These are phyloP conservation scores for Mallateleia sp. DNA, from an alignment of 2,888 invertebrate species.

Conservation along the genomic window DNA sequence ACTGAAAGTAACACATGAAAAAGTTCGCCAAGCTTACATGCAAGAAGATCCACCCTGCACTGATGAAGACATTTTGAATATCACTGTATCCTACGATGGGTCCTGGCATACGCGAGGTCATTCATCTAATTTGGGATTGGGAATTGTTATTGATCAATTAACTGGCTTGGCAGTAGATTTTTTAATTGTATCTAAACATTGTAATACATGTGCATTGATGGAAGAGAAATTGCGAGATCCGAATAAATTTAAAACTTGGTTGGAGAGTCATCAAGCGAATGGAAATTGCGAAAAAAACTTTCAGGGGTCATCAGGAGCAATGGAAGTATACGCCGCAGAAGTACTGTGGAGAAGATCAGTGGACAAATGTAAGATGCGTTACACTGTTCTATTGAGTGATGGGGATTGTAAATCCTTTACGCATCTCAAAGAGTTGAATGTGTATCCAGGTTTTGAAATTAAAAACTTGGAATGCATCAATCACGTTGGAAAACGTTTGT, in stretches of 20 bases:
- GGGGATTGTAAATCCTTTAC: not conserved
- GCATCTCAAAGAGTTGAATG: not conserved
- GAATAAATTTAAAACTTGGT: not conserved
- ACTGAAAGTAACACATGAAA: slow-evolving; percentile 23
- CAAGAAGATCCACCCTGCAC: slow-evolving; percentile 1
- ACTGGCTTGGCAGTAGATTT: not conserved
- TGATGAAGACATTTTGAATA: slow-evolving; percentile 7
- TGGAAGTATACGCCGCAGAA: not conserved
- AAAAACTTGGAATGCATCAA: not conserved
- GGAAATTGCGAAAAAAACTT: not conserved
- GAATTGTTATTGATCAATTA: slow-evolving; percentile 1
- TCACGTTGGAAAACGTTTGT: not conserved
- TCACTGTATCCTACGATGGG: slow-evolving; percentile 17
- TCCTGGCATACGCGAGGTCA: slow-evolving; percentile 6
- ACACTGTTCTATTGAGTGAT: not conserved
- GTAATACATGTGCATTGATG: not conserved
- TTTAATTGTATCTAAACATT: not conserved
- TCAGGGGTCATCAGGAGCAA: not conserved
- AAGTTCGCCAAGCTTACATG: slow-evolving; percentile 27
- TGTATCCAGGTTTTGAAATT: not conserved
- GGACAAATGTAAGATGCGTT: not conserved
- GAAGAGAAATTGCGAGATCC: not conserved
- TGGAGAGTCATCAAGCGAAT: not conserved
- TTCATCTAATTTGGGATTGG: not conserved
- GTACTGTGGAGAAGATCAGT: not conserved